phyloP scores from a whole-genome alignment of 2,888 invertebrate species.

The Allophyes oxyacanthae region DNA sequence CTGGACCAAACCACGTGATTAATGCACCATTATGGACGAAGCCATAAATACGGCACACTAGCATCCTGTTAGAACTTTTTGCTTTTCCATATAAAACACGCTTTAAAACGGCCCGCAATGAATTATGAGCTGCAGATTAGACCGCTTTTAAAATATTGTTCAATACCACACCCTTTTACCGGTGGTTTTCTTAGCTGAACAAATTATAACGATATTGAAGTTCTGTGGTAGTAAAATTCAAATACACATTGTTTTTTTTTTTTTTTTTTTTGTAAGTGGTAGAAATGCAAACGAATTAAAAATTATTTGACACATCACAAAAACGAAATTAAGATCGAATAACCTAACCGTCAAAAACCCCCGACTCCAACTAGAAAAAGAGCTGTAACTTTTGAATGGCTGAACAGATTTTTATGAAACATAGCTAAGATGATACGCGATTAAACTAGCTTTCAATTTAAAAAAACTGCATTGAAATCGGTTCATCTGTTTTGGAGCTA shows the following conservation, averaged over 20 bases:
- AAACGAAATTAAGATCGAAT: no score
- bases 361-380: no score
- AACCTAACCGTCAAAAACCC: no score
- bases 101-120: slow-evolving; percentile 45
- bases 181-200: slow-evolving; percentile 21
- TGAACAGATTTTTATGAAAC: no score
- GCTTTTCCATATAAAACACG: slow-evolving; percentile 42
- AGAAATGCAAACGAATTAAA: no score
- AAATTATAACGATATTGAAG: slow-evolving; percentile 15
- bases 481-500: no score
- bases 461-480: no score
- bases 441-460: no score
- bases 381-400: no score
- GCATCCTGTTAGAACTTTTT: slow-evolving; percentile 41
- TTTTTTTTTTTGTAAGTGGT: no score
- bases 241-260: neutral
- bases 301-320: no score
- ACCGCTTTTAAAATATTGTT: slow-evolving; percentile 51
- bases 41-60: slow-evolving; percentile 35
- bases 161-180: slow-evolving; percentile 34
- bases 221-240: neutral
- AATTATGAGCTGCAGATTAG: slow-evolving; percentile 51
- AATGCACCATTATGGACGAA: slow-evolving; percentile 45
- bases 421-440: no score
- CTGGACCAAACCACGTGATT: slow-evolving; percentile 33